A percentile compares a stretch with the other conserved stretches of the same genome.
Evolutionary conservation across 2,113 vertebrate species (phyloP).

Genomic region (Pipra filicauda): DNA sequence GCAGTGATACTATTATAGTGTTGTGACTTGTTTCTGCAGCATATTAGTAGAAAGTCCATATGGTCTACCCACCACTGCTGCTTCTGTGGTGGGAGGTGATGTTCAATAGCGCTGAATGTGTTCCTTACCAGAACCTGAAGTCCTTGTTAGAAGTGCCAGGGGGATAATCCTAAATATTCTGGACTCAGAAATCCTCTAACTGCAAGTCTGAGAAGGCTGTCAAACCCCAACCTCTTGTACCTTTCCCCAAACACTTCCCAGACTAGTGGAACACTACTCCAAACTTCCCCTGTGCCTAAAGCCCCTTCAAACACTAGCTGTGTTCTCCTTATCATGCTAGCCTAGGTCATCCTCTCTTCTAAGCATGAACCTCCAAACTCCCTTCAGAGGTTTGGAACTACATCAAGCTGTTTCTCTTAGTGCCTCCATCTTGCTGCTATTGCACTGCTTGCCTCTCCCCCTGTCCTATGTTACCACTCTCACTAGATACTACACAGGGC

Average conservation of each 20-base stretch:
- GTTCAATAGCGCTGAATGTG: not conserved
- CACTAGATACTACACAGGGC: not conserved
- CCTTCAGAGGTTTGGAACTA: not conserved
- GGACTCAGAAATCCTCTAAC: not conserved
- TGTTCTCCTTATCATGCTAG: not conserved
- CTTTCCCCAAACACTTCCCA: not conserved
- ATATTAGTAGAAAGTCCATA: not conserved
- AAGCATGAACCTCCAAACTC: not conserved
- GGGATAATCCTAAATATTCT: not conserved
- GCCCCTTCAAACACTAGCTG: not conserved
- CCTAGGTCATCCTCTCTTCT: not conserved
- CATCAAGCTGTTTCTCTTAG: not conserved
- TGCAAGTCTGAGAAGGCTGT: not conserved
- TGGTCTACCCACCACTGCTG: not conserved
- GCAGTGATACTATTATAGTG: not conserved
- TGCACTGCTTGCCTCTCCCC: not conserved
- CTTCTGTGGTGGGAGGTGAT: not conserved
- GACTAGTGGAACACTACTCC: not conserved
- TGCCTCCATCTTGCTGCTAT: not conserved
- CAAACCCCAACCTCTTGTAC: not conserved
- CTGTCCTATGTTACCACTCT: not conserved
- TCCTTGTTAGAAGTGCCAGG: not conserved
- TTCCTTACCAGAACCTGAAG: not conserved
- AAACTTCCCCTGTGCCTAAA: not conserved
- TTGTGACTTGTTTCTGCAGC: not conserved